Evolutionary conservation across 2,797 vertebrate species (phyloP), one percentile per base, ranked within the genome.

Genomic region (Ataeniobius toweri): DNA sequence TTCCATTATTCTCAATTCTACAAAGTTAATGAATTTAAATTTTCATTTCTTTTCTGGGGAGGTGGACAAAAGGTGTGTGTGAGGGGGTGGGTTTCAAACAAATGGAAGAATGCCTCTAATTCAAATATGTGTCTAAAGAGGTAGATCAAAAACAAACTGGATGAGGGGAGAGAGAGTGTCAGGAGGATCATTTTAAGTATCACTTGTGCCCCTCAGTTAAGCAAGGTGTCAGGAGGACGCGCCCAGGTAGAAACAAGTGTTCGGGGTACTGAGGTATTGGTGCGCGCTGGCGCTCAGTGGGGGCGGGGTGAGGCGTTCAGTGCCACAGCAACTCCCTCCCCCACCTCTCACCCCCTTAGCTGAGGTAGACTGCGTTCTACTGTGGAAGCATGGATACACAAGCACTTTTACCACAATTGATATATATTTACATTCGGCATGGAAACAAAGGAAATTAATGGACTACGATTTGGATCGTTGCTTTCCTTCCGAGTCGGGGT

Each of bases 31-130:
- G 94, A 96, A 96, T 94, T 95, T 95, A 94, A 82, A 86, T 88
- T 89, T 89, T 88, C 74, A 51, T 84, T 89, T 86, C 58, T 89
- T 83, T 86, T 82, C 75, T 79, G 28, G 83, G 90, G 85, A 84
- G 86, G 85, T 83, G 83, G 67, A 78, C 83, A 82, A 83, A 82
- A 70, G 6, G 61, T 65, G 18, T 65, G 28, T 63, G 41, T 46
- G 67, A 9, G 46, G 18, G 94, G 91, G 94, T 94, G 95, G 81
- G 94, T 18, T 28, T 93, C 96, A 93, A 95, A 94, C 91, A 91
- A 92, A 94, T 88, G 94, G 88, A 96, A 96, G 96, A 96, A 97
- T 96, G 97, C 96, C 97, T 97, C 97, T 96, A 97, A 96, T 97
- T 97, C 96, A 96, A 96, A 97, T 95, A 95, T 94, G 92, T 88